phyloP scores from a whole-genome alignment of 2,113 vertebrate species.

The Dendropsophus ebraccatus region DNA sequence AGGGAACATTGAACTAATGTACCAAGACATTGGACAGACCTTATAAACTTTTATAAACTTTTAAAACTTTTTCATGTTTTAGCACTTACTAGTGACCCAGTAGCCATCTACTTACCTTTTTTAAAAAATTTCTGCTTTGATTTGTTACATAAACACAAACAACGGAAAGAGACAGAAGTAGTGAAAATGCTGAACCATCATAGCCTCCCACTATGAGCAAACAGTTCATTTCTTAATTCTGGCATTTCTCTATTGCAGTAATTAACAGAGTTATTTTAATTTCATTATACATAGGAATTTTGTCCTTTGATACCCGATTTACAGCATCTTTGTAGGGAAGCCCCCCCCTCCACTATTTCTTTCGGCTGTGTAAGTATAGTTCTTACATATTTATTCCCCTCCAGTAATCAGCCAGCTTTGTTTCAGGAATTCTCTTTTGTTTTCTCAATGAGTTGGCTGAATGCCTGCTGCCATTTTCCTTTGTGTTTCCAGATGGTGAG shows the following conservation, averaged over 20 bases:
- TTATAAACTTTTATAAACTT: too few relatives aligned
- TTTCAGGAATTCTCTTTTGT: constrained; percentile 51
- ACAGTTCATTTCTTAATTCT: constrained; percentile 54
- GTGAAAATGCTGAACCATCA: background rate
- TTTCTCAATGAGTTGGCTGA: constrained; percentile 44
- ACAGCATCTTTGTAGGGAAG: constrained; percentile 12
- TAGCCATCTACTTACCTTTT: too few relatives aligned
- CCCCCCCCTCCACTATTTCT: background rate
- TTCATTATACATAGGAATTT: constrained; percentile 41
- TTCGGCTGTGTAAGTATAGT: constrained; percentile 41
- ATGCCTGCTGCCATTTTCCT: constrained; percentile 45
- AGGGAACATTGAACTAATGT: too few relatives aligned
- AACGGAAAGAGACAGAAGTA: background rate
- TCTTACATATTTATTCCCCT: constrained; percentile 16
- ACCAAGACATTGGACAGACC: too few relatives aligned
- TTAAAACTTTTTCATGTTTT: background rate
- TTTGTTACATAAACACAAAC: background rate
- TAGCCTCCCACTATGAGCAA: constrained; percentile 40
- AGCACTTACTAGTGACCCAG: background rate
- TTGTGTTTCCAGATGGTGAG: constrained; percentile 53
- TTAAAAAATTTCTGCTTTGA: background rate
- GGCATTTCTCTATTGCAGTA: constrained; percentile 48
- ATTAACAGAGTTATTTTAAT: constrained; percentile 58
- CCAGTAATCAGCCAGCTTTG: constrained; percentile 54
- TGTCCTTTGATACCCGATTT: constrained; percentile 42